Evolutionary conservation across 2,797 vertebrate genomes (phyloP).

Genomic region (Bradypus variegatus): DNA sequence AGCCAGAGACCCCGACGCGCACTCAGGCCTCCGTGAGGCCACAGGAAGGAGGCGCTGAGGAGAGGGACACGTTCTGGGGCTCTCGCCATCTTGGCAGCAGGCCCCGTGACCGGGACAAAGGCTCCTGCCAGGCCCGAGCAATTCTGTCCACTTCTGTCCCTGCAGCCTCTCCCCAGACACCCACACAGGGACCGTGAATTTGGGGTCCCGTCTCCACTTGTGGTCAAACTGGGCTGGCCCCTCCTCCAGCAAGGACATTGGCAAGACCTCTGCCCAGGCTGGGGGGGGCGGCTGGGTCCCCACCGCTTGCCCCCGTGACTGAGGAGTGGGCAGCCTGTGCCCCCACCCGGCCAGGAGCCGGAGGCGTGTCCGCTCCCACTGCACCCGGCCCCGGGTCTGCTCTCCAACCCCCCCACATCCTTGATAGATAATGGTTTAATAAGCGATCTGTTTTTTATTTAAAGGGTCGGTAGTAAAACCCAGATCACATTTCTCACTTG

Average conservation of each 20-base stretch:
- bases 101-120: neutral
- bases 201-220: neutral
- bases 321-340: neutral
- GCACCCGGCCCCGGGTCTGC: conserved; percentile 59
- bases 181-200: rapidly evolving
- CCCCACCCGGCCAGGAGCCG: conserved; percentile 51
- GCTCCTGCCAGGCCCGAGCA: too few relatives aligned
- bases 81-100: too few relatives aligned
- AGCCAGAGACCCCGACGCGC: too few relatives aligned
- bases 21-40: too few relatives aligned
- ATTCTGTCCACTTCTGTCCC: rapidly evolving
- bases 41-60: too few relatives aligned
- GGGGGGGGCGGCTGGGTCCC: neutral
- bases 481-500: conserved; percentile 91
- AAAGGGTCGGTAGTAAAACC: conserved; percentile 89
- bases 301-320: rapidly evolving
- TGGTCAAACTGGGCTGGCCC: neutral
- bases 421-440: conserved; percentile 89
- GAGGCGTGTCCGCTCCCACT: conserved; percentile 63
- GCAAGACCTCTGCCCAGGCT: rapidly evolving
- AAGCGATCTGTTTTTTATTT: conserved; percentile 86
- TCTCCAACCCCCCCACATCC: conserved; percentile 68
- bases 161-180: too few relatives aligned
- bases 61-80: too few relatives aligned
- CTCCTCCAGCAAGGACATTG: neutral